Conservation (phyloP, 92 coral and sea anemone genomes). For the Phenganax subtilis region DNA sequence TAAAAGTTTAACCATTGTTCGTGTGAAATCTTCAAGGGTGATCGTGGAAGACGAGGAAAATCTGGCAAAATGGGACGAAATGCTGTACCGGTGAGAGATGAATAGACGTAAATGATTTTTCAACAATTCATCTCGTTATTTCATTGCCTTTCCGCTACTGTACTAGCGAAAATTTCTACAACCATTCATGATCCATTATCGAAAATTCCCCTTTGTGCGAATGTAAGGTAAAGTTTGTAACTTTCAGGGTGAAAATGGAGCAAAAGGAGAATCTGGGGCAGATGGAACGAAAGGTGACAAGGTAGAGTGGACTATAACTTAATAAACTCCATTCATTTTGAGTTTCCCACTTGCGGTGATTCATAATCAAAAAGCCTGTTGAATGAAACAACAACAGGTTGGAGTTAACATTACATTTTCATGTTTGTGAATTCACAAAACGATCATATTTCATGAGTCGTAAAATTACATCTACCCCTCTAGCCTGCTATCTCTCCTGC, state of each 20-base stretch:
- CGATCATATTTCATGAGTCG: too few relatives aligned
- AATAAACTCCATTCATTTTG: not conserved
- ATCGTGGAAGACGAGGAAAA: constrained; percentile 15
- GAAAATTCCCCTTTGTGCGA: not conserved
- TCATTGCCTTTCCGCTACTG: not conserved
- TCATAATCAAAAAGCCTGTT: not conserved
- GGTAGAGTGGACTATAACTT: not conserved
- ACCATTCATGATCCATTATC: not conserved
- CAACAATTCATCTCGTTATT: not conserved
- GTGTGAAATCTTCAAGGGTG: constrained; percentile 8
- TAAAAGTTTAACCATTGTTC: constrained; percentile 26
- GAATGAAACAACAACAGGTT: too few relatives aligned
- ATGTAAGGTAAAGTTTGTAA: not conserved
- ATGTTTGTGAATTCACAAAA: too few relatives aligned
- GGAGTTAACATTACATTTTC: too few relatives aligned
- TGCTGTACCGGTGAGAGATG: constrained; percentile 12
- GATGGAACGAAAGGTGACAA: constrained; percentile 28
- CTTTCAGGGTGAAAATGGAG: constrained; percentile 12
- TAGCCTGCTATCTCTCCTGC: too few relatives aligned
- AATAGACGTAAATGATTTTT: not conserved
- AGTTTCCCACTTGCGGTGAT: not conserved
- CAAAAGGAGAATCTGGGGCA: not conserved
- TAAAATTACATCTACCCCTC: too few relatives aligned
- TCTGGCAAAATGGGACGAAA: not conserved
- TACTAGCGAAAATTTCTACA: not conserved